Conservation (phyloP, 2,797 vertebrate genomes). For the Schizopygopsis malacanthus region DNA sequence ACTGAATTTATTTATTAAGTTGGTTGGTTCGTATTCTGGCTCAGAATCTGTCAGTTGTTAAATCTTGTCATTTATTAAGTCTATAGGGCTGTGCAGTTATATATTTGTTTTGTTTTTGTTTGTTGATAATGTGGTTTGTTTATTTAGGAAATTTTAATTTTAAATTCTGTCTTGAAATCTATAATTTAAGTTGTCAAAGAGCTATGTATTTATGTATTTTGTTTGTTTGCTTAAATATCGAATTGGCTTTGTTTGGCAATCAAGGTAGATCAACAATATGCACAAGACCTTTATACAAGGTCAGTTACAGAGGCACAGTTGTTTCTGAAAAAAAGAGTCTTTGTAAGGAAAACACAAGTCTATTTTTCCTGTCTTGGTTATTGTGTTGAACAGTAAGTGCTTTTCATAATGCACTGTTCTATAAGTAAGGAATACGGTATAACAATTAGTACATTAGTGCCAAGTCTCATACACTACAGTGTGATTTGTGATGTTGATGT, state of each 20-base stretch:
- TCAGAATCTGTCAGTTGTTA: background rate
- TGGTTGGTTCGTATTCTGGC: background rate
- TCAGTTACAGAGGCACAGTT: slow-evolving; percentile 53
- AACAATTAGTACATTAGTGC: slow-evolving; percentile 74
- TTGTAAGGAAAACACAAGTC: slow-evolving; percentile 31
- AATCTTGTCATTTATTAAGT: background rate
- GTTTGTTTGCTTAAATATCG: slow-evolving; percentile 36
- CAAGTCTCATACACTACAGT: slow-evolving; percentile 67
- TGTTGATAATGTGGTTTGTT: background rate
- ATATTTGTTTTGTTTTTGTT: background rate
- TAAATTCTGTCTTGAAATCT: background rate
- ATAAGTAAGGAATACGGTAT: slow-evolving; percentile 71
- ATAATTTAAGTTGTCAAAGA: slow-evolving; percentile 40
- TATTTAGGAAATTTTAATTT: background rate
- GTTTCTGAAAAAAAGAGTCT: background rate
- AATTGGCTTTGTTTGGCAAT: slow-evolving; percentile 57
- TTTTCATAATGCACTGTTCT: slow-evolving; percentile 58
- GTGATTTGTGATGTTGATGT: slow-evolving; percentile 77
- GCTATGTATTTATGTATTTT: slow-evolving; percentile 53
- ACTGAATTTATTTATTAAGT: background rate
- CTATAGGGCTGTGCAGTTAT: background rate
- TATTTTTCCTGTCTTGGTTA: background rate
- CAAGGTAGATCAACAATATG: slow-evolving; percentile 52
- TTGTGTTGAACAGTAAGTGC: slow-evolving; percentile 55
- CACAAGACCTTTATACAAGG: slow-evolving; percentile 53